Conservation (phyloP, 2,113 vertebrate species). For the Platanista minor region DNA sequence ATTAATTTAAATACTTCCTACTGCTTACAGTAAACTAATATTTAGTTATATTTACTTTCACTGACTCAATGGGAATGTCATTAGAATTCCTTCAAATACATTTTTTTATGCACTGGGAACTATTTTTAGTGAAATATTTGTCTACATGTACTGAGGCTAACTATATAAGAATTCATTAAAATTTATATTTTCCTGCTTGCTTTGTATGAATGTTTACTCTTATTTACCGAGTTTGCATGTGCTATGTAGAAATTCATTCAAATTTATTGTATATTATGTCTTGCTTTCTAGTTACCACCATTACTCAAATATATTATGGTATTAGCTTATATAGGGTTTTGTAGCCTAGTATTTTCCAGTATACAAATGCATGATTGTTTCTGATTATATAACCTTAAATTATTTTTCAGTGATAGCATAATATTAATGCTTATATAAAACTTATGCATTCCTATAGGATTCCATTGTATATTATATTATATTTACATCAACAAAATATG, state of each 20-base stretch:
- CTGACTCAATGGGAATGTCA: not conserved
- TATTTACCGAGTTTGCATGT: slow-evolving; percentile 56
- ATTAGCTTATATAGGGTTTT: slow-evolving; percentile 49
- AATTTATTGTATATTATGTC: slow-evolving; percentile 60
- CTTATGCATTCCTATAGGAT: not conserved
- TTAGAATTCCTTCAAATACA: slow-evolving; percentile 30
- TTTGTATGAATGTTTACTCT: slow-evolving; percentile 42
- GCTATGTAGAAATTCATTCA: slow-evolving; percentile 42
- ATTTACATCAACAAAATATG: not conserved
- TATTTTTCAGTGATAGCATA: slow-evolving; percentile 51
- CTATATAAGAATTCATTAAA: slow-evolving; percentile 53
- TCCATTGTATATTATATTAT: not conserved
- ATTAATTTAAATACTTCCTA: not conserved
- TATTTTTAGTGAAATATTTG: slow-evolving; percentile 59
- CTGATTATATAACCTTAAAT: slow-evolving; percentile 44
- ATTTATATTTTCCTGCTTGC: slow-evolving; percentile 51
- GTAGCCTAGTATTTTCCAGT: slow-evolving; percentile 46
- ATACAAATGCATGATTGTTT: slow-evolving; percentile 50
- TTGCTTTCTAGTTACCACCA: slow-evolving; percentile 47
- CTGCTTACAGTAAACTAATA: not conserved
- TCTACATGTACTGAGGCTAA: not conserved
- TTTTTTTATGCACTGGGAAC: slow-evolving; percentile 14
- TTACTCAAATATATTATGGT: slow-evolving; percentile 64
- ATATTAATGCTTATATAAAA: slow-evolving; percentile 60
- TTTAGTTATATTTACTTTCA: slow-evolving; percentile 2